Base-by-base conservation (phyloP, 2,797 vertebrate genomes). In the Chrysocyon brachyurus region DNA sequence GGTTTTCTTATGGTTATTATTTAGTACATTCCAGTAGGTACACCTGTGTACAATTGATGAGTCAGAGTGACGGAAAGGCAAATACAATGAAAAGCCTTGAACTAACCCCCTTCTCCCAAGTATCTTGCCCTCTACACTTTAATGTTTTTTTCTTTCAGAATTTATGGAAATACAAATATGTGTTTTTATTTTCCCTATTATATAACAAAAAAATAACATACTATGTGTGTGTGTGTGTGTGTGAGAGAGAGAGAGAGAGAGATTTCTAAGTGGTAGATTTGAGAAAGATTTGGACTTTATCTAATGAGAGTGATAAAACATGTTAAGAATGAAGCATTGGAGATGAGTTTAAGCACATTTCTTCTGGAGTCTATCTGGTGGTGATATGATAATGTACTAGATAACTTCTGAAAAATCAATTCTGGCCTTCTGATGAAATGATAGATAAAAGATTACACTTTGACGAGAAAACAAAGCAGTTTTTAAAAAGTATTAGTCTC, bases 231-330 rank as follows among this genome's bases (percentile, higher is more conserved):
- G 40, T 46, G 40, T 40, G 40, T 40, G 40, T 40, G 40, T 40
- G 40, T 40, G 40, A 6, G 40, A 40, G 40, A 40, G 40, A 40
- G 40, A 46, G 40, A 46, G 40, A 46, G 40, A 46, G 40, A 92
- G 21, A 90, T 94, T 95, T 96, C 75, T 87, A 95, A 92, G 64
- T 85, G 61, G n/a, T 85, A 87, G 82, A 92, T 90, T 90, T 91
- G 64, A 94, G 63, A 95, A 86, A 5, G 21, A 73, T 95, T 81
- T 87, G 85, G 63, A 63, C 14, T 91, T 77, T 78, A 49, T 89
- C 90, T 88, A 63, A 78, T 89, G 49, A 81, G 79, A 89, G 16
- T 88, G 70, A 40, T 95, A 66, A 84, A 64, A 49, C 33, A 61
- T 84, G 36, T 94, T 92, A 88, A 77, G 31, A 84, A 85, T 94